Base-by-base conservation (phyloP, 64 coral and sea anemone species). In the Montipora foliosa region DNA sequence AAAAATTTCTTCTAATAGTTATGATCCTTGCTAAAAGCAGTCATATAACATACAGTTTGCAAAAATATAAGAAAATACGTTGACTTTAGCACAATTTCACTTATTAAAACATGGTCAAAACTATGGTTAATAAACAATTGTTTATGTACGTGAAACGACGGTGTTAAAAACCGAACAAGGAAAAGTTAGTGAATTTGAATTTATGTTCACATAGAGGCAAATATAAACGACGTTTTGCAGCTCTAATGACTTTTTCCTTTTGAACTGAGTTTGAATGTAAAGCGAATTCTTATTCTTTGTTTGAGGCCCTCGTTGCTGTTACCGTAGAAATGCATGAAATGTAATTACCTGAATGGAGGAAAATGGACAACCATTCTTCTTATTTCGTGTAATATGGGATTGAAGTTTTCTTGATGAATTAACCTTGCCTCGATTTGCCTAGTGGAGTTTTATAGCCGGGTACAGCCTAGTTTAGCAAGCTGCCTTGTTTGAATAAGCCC, bases 301-400 rank as follows among this genome's bases (percentile, higher is more conserved):
- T 76, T 15, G 52, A 5, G 10, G 0, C 52, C 37, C 2, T 37
- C 53, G 53, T 57, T 8, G 6, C 6, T 6, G 53, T 57, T 57
- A 11, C 11, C 53, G 11, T 0, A 57, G 53, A 57, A 57, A 68
- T 17, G 14, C 12, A 68, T 16, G 14, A 17, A n/a, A 16, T n/a
- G 16, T 5, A 17, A 5, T 68, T 86, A 86, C 82, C 82, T 71
- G 82, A 86, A 71, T 12, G 64, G 66, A 5, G 62, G n/a, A 49
- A 86, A 86, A 8, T 44, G 66, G 20, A 71, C 17, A 49, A 86
- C 82, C 82, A 86, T 86, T 19, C 10, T 72, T 21, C 1, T 50
- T 61, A 0, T 1, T 11, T 6, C 4, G 76, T 49, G 44, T n/a
- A 22, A 8, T 57, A 11, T 57, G 2, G 1, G 37, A 37, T 37